phyloP scores from a whole-genome alignment of 2,113 vertebrate genomes.

The Bufo bufo region DNA sequence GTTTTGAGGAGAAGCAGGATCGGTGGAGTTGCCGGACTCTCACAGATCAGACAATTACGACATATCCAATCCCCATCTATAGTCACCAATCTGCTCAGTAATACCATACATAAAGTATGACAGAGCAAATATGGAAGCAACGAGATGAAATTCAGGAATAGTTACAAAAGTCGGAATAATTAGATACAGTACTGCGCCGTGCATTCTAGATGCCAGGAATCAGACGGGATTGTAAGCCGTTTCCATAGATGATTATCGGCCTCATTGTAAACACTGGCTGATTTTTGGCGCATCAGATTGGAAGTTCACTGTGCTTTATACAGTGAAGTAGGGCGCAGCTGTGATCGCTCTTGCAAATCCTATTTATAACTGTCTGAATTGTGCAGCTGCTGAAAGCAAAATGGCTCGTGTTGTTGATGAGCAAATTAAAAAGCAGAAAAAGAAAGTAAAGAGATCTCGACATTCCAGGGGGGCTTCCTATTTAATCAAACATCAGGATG shows the following conservation, averaged over 20 bases:
- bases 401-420: conserved; percentile 28
- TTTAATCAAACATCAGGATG: conserved; percentile 7
- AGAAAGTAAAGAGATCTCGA: conserved; percentile 8
- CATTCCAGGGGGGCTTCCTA: neutral
- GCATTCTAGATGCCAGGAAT: conserved; percentile 1
- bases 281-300: neutral
- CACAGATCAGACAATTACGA: neutral
- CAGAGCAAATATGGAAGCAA: neutral
- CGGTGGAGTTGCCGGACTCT: neutral
- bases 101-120: neutral
- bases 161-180: neutral
- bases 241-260: conserved; percentile 12
- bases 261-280: neutral
- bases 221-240: neutral
- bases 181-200: neutral
- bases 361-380: conserved; percentile 49
- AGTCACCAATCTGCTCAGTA: neutral
- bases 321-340: conserved; percentile 31
- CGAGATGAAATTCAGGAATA: neutral
- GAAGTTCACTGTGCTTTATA: conserved; percentile 10
- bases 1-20: too few relatives aligned
- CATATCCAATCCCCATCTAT: neutral
- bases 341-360: conserved; percentile 19
- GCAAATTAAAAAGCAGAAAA: neutral
- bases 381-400: conserved; percentile 48